phyloP scores from a whole-genome alignment of 2,888 invertebrate species.

The Diaprepes abbreviatus region DNA sequence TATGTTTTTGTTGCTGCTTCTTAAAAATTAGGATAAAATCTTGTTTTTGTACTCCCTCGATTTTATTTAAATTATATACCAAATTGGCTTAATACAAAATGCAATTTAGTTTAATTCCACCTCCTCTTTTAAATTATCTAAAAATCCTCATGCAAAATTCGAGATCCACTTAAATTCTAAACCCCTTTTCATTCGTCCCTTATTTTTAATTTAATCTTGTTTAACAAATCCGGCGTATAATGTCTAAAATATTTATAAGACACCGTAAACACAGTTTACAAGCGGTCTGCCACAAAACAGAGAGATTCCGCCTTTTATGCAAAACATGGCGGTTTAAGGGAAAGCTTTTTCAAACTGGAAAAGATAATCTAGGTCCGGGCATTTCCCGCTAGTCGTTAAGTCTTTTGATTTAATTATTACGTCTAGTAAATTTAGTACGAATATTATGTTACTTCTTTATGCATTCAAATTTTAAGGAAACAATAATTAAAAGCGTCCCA shows the following conservation, averaged over 20 bases:
- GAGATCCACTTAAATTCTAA: slow-evolving; percentile 21
- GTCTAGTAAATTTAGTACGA: slow-evolving; percentile 5
- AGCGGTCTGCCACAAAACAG: slow-evolving; percentile 43
- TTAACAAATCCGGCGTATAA: slow-evolving; percentile 43
- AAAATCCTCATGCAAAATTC: slow-evolving; percentile 32
- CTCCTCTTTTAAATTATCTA: slow-evolving; percentile 5
- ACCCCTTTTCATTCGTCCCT: slow-evolving; percentile 37
- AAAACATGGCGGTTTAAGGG: slow-evolving; percentile 31
- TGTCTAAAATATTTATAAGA: slow-evolving; percentile 49
- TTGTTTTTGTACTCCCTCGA: too few relatives aligned
- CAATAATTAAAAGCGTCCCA: too few relatives aligned
- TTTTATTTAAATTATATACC: too few relatives aligned
- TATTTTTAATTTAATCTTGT: slow-evolving; percentile 47
- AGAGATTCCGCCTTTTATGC: slow-evolving; percentile 46
- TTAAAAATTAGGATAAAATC: too few relatives aligned
- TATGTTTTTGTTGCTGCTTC: too few relatives aligned
- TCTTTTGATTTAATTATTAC: slow-evolving; percentile 36
- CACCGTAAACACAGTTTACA: slow-evolving; percentile 38
- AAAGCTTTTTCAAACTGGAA: slow-evolving; percentile 30
- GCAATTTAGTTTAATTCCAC: slow-evolving; percentile 1
- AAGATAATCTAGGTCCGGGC: slow-evolving; percentile 30
- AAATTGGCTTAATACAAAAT: background rate
- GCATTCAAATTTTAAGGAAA: too few relatives aligned
- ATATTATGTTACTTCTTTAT: background rate
- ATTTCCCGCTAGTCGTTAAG: slow-evolving; percentile 35